A percentile compares a stretch with the other conserved stretches of the same genome.
phyloP scores from a whole-genome alignment of 2,888 invertebrate genomes.

The Chaetogeoica ovagalla region DNA sequence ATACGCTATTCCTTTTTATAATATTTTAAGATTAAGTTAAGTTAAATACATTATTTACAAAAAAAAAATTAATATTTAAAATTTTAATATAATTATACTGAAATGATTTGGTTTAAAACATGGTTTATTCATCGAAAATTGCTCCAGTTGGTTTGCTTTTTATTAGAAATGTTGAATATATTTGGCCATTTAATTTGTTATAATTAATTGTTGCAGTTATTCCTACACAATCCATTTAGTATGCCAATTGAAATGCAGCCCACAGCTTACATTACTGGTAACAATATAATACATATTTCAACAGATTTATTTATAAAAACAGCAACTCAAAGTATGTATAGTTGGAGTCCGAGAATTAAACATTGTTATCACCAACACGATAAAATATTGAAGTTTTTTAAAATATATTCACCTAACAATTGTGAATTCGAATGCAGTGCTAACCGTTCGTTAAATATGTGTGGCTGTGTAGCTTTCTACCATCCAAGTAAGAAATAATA shows the following conservation, averaged over 20 bases:
- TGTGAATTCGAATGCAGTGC: slow-evolving; percentile 56
- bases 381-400: slow-evolving; percentile 55
- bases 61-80: neutral
- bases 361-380: slow-evolving; percentile 56
- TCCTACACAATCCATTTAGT: slow-evolving; percentile 58
- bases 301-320: slow-evolving; percentile 33
- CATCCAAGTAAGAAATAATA: slow-evolving; percentile 55
- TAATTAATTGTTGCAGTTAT: slow-evolving; percentile 56
- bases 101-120: no score
- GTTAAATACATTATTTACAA: no score
- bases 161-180: no score
- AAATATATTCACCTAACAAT: slow-evolving; percentile 55
- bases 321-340: slow-evolving; percentile 48
- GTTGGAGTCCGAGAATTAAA: slow-evolving; percentile 55
- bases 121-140: no score
- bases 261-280: slow-evolving; percentile 53
- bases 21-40: no score
- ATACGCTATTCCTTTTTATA: no score
- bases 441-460: slow-evolving; percentile 54
- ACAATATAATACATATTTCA: slow-evolving; percentile 51
- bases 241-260: slow-evolving; percentile 55
- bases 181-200: neutral
- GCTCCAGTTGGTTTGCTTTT: no score
- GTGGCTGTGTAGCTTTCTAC: slow-evolving; percentile 55
- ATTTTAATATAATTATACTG: no score